Conservation (phyloP, 2,888 invertebrate genomes). For the Protonemura montana region DNA sequence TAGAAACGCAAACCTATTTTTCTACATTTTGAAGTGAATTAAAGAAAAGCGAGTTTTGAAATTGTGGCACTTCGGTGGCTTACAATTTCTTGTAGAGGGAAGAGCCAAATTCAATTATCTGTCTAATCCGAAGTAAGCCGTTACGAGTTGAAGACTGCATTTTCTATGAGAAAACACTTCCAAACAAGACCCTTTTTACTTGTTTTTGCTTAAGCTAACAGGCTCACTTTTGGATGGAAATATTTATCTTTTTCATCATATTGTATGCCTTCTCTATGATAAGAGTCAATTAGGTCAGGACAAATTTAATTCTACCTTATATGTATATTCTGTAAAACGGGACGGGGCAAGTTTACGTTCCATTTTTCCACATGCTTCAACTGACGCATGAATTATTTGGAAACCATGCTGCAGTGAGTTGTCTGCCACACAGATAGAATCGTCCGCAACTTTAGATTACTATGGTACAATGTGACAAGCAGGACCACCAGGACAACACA, state of each 20-base stretch:
- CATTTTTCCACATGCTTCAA: neutral
- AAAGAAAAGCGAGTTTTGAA: conserved; percentile 5
- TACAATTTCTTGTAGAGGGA: neutral
- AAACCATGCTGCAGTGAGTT: neutral
- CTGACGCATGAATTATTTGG: neutral
- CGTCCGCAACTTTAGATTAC: neutral
- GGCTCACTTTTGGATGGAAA: neutral
- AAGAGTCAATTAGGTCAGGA: neutral
- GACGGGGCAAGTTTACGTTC: neutral
- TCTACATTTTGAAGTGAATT: conserved; percentile 7
- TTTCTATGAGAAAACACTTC: neutral
- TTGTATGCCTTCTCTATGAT: neutral
- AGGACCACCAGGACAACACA: neutral
- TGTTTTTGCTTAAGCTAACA: neutral
- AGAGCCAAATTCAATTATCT: conserved; percentile 12
- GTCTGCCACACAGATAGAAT: neutral
- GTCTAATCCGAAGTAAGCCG: neutral
- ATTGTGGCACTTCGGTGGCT: neutral
- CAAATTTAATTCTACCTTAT: neutral
- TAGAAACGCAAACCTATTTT: neutral
- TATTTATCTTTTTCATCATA: neutral
- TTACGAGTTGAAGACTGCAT: neutral
- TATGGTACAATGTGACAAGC: neutral
- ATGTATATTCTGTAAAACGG: neutral
- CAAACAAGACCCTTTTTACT: neutral